Evolutionary conservation across 2,113 vertebrate species (phyloP), one percentile per base, ranked within the genome.

Genomic region (Lontra canadensis): DNA sequence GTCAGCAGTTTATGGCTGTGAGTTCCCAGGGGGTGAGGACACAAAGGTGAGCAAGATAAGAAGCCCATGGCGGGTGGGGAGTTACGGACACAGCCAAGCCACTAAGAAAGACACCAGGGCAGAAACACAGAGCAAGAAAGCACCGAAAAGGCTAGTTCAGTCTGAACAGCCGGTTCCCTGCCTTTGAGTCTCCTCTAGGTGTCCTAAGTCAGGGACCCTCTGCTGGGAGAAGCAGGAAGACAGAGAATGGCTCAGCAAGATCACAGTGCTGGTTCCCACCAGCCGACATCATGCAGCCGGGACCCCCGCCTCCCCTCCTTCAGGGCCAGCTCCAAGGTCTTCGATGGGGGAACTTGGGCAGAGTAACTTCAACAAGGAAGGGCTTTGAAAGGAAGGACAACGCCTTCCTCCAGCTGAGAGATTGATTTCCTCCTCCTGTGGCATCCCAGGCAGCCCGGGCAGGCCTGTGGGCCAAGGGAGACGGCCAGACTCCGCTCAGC

Each of bases 331-430:
- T 74, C 21, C n/a, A 87, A 61, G 79, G 39, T 29, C 31, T 49
- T 74, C 61, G 8, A 18, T 0, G 3, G 31, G 83, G 39, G 67
- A 82, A 67, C 69, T 63, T 73, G 85, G 88, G 39, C 34, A 44
- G 59, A 61, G 44, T 13, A 8, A 88, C 29, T 82, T 78, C 63
- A 94, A 95, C 69, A 96, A 89, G 90, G 52, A 88, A 79, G 55
- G 47, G 71, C 94, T 93, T 39, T 97, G 82, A 95, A 87, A 91
- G 71, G 36, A 74, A 29, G 15, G 49, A 71, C 69, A 90, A 49
- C 4, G 36, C 36, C 87, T 89, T 97, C 94, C 83, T 97, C 8
- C 1, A 67, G 81, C 73, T 49, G 82, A 84, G 57, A 96, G 91
- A 97, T 90, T 84, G 57, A 95, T 83, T 92, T 90, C 95, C 87